Evolutionary conservation across 2,797 vertebrate genomes (phyloP), one percentile per base, ranked within the genome.

Genomic region (Psittacula derbiana): DNA sequence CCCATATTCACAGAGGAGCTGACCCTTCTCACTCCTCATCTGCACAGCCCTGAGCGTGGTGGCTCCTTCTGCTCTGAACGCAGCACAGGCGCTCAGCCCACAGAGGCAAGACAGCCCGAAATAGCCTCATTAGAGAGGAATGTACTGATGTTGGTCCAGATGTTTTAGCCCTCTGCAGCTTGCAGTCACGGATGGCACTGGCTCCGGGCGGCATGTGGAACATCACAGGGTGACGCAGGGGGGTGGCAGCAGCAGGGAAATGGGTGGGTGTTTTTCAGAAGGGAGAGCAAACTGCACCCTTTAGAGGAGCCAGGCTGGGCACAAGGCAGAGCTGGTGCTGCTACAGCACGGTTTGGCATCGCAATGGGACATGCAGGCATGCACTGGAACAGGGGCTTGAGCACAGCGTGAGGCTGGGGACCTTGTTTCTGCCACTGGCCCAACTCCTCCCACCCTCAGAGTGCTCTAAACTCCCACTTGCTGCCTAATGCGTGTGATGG

Each of bases 281-380:
- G n/a, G 31, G 27, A 90, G 60, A 41, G n/a, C 20, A 55, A 44
- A 50, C 8, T 0, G n/a, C 43, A 17, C n/a, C 58, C 60, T 73
- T 58, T 36, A 47, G 30, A 73, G 50, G 30, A 70, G 61, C 8
- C 49, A 50, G 80, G 52, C 78, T 52, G 67, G 44, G 49, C 64
- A 3, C 4, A 2, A 36, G 28, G 36, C 86, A 62, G 71, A 62
- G 76, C 28, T 2, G 6, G 40, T 1, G 10, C 23, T 24, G 47
- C 65, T 6, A 23, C 28, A 65, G 61, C 40, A 11, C 2, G 0
- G 23, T 14, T 79, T 17, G 27, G 75, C 53, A 7, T 46, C 4
- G 2, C 0, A 2, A 30, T 1, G 0, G 43, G 20, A 25, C 2
- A 11, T 18, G 36, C 38, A 50, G 74, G 16, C 58, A 16, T 3